Percentiles rank a stretch among this genome's conserved stretches.
Evolutionary conservation across 2,888 invertebrate species (phyloP).

Genomic region (Apoderus coryli): DNA sequence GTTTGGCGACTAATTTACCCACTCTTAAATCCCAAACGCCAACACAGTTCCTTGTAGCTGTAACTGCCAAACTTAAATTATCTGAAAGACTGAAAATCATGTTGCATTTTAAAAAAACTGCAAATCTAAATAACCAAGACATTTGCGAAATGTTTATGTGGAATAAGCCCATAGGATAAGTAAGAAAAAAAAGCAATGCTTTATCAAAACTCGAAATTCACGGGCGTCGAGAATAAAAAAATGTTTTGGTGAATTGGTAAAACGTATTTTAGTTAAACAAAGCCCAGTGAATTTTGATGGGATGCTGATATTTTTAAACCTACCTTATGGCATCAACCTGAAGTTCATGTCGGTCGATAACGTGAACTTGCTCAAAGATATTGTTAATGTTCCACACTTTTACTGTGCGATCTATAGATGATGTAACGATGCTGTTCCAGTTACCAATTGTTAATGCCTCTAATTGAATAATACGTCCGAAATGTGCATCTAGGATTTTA

Average conservation of each 20-base stretch:
- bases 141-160: too few species aligned
- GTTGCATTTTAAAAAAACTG: too few species aligned
- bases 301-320: neutral
- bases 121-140: neutral
- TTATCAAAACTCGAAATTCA: too few species aligned
- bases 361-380: conserved; percentile 94
- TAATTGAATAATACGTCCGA: conserved; percentile 87
- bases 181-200: too few species aligned
- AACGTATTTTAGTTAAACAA: too few species aligned
- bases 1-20: conserved; percentile 69
- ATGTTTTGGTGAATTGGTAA: too few species aligned
- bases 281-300: too few species aligned
- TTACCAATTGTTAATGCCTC: conserved; percentile 74
- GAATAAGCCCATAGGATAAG: too few species aligned
- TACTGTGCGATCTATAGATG: conserved; percentile 93
- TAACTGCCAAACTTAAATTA: conserved; percentile 69
- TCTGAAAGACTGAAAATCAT: conserved; percentile 52
- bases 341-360: conserved; percentile 87
- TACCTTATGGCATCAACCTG: conserved; percentile 86
- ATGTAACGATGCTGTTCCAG: conserved; percentile 91
- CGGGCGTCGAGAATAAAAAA: too few species aligned
- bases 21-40: conserved; percentile 87
- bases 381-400: conserved; percentile 99
- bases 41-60: conserved; percentile 86
- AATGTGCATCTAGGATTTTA: conserved; percentile 91